These are phyloP conservation scores for Melanotaenia nigrans DNA, from an alignment of 2,797 vertebrate genomes.

Conservation along the genomic window DNA sequence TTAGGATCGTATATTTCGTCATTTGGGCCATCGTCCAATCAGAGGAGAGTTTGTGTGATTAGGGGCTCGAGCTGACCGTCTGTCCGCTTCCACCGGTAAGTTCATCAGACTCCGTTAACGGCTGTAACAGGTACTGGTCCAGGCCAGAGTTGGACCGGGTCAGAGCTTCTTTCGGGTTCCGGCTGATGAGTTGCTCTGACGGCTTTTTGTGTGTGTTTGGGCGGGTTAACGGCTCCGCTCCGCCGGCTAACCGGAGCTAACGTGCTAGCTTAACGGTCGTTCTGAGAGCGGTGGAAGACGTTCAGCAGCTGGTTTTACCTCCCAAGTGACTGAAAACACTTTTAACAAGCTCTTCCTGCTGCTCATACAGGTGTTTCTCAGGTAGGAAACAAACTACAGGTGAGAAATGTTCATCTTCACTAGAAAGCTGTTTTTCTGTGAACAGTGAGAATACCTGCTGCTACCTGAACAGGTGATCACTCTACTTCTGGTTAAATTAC, in stretches of 20 bases:
- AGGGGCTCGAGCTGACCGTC: not conserved
- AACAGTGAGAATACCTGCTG: too few species aligned
- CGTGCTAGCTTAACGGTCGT: not conserved
- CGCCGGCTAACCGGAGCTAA: not conserved
- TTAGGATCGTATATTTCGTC: slow-evolving; percentile 15
- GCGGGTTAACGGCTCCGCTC: not conserved
- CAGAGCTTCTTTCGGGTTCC: accelerated
- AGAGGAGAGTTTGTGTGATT: not conserved
- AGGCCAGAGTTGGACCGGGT: not conserved
- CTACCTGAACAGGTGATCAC: too few species aligned
- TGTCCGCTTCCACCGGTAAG: slow-evolving; percentile 29
- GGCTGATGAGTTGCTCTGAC: not conserved
- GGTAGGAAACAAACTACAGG: too few species aligned
- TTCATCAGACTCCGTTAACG: not conserved
- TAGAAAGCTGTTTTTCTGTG: too few species aligned
- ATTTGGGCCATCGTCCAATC: slow-evolving; percentile 7
- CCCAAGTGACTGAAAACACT: too few species aligned
- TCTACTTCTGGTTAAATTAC: too few species aligned
- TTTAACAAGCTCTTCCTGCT: too few species aligned
- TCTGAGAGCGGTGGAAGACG: too few species aligned
- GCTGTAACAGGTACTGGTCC: too few species aligned
- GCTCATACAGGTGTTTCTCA: too few species aligned
- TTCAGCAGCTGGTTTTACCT: too few species aligned
- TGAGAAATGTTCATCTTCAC: too few species aligned
- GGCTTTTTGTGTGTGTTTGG: not conserved